These are phyloP conservation scores for Slavum lentiscoides DNA, from an alignment of 2,888 invertebrate species.

Conservation along the genomic window DNA sequence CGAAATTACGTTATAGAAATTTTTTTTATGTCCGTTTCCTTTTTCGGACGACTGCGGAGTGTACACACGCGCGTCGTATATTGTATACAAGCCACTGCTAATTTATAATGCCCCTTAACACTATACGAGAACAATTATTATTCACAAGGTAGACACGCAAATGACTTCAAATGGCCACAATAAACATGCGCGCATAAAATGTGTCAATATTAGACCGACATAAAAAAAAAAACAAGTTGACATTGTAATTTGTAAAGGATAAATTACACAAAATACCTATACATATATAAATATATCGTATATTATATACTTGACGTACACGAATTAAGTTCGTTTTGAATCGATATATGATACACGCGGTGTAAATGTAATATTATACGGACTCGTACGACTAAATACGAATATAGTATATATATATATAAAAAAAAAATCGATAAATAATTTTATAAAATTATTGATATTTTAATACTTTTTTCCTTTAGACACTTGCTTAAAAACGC, in stretches of 20 bases:
- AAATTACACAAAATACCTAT: neutral
- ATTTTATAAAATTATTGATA: no score
- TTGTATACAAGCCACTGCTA: neutral
- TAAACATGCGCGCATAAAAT: conserved; percentile 3
- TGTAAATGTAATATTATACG: no score
- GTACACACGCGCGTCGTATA: neutral
- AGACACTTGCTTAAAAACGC: no score
- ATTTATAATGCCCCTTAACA: conserved; percentile 11
- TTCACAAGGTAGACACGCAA: conserved; percentile 1
- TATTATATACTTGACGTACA: neutral
- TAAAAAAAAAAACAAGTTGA: neutral
- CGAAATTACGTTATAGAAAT: neutral
- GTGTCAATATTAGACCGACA: conserved; percentile 16
- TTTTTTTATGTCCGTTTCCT: neutral
- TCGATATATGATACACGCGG: no score
- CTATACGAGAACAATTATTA: conserved; percentile 4
- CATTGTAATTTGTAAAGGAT: conserved; percentile 8
- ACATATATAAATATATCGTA: neutral
- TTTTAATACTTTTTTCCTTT: no score
- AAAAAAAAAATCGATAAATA: no score
- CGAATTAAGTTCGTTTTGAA: no score
- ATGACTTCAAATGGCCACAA: neutral
- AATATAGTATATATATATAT: no score
- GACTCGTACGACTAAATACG: no score
- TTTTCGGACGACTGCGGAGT: conserved; percentile 7